Evolutionary conservation across 2,888 invertebrate species (phyloP), one percentile per base, ranked within the genome.

Genomic region (Drosophila fungiperda): DNA sequence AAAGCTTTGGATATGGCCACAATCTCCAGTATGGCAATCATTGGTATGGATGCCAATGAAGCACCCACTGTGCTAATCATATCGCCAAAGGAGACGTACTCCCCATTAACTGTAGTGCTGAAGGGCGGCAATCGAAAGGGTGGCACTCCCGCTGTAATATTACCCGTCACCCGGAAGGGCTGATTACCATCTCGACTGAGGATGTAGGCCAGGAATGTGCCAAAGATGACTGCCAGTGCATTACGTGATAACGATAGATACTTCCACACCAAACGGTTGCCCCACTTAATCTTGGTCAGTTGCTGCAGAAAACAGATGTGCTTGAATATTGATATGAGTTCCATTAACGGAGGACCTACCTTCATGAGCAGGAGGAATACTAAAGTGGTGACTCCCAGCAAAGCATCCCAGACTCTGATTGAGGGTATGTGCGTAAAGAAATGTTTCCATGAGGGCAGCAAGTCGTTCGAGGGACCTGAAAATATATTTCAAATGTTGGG

Each of bases 1-100:
- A 97, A 97, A 0, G 97, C 95, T 91, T 96, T 97, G 0, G 96
- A 96, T 50, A 97, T 96, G 0, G 97, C 96, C 49, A 97, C 95
- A 83, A 95, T 95, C 92, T 97, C 97, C 71, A 97, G 92, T 78
- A 97, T 95, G 1, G 96, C 95, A 17, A 97, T 95, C 32, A 97
- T 91, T 0, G 97, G 96, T 91, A 96, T 94, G 20, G 96, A 95
- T 7, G 95, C 93, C 0, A 96, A 93, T 9, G 95, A 95, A 0
- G 94, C 94, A 0, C 96, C 96, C 66, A 95, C 94, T 59, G 94
- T 94, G 49, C 94, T 91, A 12, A 96, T 85, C 95, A 97, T 96
- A 5, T 95, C 95, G 0, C 91, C 84, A 80, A 97, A 96, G 55
- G 92, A 88, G 3, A 90, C 83, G 54, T 95, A 94, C 0, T 95